A percentile compares a stretch with the other conserved stretches of the same genome.
Conservation (phyloP, 2,888 invertebrate genomes). For the Drosophila maculinotata region DNA sequence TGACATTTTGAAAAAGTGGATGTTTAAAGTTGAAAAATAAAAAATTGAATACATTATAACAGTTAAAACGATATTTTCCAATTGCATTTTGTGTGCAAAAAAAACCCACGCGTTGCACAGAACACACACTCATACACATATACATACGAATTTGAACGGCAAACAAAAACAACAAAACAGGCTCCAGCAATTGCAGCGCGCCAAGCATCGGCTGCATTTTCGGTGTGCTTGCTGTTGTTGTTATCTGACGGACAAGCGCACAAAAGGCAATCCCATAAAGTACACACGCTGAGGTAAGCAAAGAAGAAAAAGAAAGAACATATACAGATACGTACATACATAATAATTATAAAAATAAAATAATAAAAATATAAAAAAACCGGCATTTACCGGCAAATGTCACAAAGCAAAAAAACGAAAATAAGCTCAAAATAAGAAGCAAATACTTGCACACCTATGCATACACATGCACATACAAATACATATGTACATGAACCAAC, state of each 20-base stretch:
- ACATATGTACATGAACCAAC: slow-evolving; percentile 2
- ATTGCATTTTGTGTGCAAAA: slow-evolving; percentile 49
- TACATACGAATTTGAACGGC: slow-evolving; percentile 45
- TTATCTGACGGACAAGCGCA: slow-evolving; percentile 48
- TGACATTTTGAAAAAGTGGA: slow-evolving; percentile 32
- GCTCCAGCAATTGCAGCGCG: slow-evolving; percentile 64
- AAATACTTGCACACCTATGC: slow-evolving; percentile 30
- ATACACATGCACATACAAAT: slow-evolving; percentile 10
- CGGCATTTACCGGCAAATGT: slow-evolving; percentile 53
- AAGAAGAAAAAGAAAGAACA: slow-evolving; percentile 11
- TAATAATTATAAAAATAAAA: slow-evolving; percentile 14
- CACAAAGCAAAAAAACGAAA: slow-evolving; percentile 21
- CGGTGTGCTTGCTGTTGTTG: slow-evolving; percentile 43
- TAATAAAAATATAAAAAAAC: slow-evolving; percentile 8
- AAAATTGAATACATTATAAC: slow-evolving; percentile 8
- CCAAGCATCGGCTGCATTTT: slow-evolving; percentile 52
- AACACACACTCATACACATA: slow-evolving; percentile 22
- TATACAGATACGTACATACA: slow-evolving; percentile 7
- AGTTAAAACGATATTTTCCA: slow-evolving; percentile 23
- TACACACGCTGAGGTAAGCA: slow-evolving; percentile 51
- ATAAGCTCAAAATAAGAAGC: slow-evolving; percentile 27
- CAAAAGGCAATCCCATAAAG: slow-evolving; percentile 48
- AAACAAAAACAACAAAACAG: slow-evolving; percentile 57
- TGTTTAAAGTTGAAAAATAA: slow-evolving; percentile 9
- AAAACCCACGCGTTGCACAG: slow-evolving; percentile 40